phyloP scores from a whole-genome alignment of 2,113 vertebrate genomes.

The Pteruthius melanotis region DNA sequence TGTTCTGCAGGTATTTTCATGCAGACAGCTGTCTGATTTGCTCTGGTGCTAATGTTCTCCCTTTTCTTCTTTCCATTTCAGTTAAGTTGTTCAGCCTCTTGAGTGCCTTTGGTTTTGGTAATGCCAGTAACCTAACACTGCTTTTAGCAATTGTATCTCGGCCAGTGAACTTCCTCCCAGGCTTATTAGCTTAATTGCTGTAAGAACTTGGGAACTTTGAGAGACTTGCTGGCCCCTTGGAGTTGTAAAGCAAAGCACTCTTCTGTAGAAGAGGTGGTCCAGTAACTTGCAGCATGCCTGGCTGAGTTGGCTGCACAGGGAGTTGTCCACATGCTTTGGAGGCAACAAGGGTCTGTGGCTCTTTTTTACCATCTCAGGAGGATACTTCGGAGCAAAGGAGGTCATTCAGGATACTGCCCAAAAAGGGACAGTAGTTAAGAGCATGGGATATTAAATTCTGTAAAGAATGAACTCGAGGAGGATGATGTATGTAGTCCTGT shows the following conservation, averaged over 20 bases:
- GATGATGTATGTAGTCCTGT: neutral
- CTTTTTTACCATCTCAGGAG: neutral
- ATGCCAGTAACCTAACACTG: neutral
- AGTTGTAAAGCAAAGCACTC: neutral
- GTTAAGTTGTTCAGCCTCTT: neutral
- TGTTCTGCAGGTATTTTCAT: neutral
- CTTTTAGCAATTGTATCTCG: neutral
- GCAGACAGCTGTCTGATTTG: neutral
- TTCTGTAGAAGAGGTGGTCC: neutral
- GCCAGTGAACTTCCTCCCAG: neutral
- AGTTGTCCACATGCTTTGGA: neutral
- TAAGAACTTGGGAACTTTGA: neutral
- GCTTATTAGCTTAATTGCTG: neutral
- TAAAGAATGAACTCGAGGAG: neutral
- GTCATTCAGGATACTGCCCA: neutral
- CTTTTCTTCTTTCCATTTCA: neutral
- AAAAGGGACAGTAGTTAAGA: neutral
- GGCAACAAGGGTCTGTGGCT: neutral
- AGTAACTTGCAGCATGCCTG: accelerated
- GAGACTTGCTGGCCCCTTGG: neutral
- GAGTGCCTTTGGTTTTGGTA: neutral
- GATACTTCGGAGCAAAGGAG: neutral
- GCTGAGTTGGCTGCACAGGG: neutral
- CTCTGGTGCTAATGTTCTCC: neutral
- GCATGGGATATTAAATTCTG: neutral